Conservation (phyloP, 2,797 vertebrate species). For the Hoplostethus atlanticus region DNA sequence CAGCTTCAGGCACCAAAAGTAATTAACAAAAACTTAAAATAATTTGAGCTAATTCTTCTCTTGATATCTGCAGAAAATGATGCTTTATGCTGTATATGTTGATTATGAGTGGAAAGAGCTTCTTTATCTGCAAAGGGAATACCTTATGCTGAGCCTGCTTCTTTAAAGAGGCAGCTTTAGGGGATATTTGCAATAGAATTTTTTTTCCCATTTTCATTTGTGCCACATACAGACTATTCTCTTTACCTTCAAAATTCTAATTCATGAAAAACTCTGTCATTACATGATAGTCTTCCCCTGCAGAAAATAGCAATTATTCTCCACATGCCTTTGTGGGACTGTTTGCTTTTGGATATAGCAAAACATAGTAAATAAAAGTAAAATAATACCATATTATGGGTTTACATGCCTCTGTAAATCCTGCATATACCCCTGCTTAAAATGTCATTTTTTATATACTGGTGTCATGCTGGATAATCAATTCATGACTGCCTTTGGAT, state of each 20-base stretch:
- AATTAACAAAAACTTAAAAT: slow-evolving; percentile 89
- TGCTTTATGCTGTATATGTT: slow-evolving; percentile 85
- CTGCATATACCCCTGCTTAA: slow-evolving; percentile 4
- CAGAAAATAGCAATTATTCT: slow-evolving; percentile 38
- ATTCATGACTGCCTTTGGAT: slow-evolving; percentile 41
- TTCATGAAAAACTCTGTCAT: slow-evolving; percentile 71
- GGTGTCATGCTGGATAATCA: slow-evolving; percentile 19
- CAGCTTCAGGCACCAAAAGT: slow-evolving; percentile 86
- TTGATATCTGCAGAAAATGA: slow-evolving; percentile 84
- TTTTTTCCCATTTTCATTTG: slow-evolving; percentile 58
- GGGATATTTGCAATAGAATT: slow-evolving; percentile 68
- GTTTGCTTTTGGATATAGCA: slow-evolving; percentile 36
- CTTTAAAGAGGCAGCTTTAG: slow-evolving; percentile 79
- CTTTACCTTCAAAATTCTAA: slow-evolving; percentile 72
- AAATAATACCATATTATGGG: slow-evolving; percentile 3
- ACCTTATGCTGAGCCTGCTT: slow-evolving; percentile 84
- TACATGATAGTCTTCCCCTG: slow-evolving; percentile 64
- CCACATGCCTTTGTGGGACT: slow-evolving; percentile 49
- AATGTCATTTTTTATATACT: slow-evolving; percentile 27
- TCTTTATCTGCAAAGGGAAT: slow-evolving; percentile 85
- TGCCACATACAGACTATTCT: slow-evolving; percentile 26
- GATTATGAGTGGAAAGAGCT: slow-evolving; percentile 82
- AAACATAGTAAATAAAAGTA: slow-evolving; percentile 25
- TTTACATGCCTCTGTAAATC: slow-evolving; percentile 1
- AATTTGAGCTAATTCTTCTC: slow-evolving; percentile 87